These are phyloP conservation scores for Umimayanthus chanpuru DNA, from an alignment of 92 coral and sea anemone species.

Conservation along the genomic window DNA sequence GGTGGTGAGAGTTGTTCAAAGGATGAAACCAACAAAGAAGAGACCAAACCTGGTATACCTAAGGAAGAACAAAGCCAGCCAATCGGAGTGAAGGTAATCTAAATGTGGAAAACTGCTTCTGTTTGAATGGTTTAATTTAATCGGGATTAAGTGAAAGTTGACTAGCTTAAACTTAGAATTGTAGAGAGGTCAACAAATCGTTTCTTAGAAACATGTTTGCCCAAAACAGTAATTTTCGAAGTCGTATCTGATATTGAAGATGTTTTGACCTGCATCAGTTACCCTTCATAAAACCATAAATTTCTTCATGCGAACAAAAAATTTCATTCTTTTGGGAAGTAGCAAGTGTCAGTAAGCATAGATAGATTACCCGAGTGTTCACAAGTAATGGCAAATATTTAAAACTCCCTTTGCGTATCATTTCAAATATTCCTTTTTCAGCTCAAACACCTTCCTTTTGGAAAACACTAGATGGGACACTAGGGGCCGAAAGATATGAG, in stretches of 20 bases:
- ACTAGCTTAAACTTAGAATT: neutral
- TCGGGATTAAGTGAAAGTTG: neutral
- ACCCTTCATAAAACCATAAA: too few species aligned
- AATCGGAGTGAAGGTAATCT: constrained; percentile 15
- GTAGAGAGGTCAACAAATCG: neutral
- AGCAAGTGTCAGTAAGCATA: too few species aligned
- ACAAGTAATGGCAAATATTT: too few species aligned
- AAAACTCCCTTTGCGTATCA: too few species aligned
- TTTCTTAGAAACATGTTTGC: neutral
- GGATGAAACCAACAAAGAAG: constrained; percentile 2
- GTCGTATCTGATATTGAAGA: too few species aligned
- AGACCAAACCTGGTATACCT: neutral
- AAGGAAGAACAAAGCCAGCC: neutral
- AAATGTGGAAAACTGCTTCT: neutral
- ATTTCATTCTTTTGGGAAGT: too few species aligned
- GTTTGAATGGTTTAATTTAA: neutral
- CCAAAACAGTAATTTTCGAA: too few species aligned
- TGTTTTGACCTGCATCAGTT: too few species aligned
- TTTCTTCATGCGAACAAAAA: too few species aligned
- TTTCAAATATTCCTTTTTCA: too few species aligned
- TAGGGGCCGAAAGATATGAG: neutral
- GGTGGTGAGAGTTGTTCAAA: constrained; percentile 15
- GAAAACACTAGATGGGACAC: neutral
- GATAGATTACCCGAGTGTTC: too few species aligned
- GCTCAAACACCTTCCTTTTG: too few species aligned